A percentile compares a stretch with the other conserved stretches of the same genome.
Evolutionary conservation across 2,797 vertebrate species (phyloP).

Genomic region (Dromococcyx pavoninus): DNA sequence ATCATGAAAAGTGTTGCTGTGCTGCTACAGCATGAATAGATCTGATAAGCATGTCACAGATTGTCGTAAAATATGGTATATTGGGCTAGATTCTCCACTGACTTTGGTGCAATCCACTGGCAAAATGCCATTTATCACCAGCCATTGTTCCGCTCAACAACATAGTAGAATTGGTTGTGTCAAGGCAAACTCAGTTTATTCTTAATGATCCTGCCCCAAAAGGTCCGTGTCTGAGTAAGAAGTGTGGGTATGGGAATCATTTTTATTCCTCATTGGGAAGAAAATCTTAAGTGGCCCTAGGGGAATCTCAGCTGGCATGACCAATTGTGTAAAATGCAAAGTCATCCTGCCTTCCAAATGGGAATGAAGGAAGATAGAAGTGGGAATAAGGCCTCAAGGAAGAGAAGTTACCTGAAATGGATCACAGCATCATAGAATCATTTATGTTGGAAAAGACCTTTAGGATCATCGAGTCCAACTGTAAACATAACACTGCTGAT

Average conservation of each 20-base stretch:
- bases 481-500: no score
- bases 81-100: neutral
- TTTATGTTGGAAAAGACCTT: no score
- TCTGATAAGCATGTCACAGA: neutral
- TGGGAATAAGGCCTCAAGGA: neutral
- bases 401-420: neutral
- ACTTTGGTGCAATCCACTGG: neutral
- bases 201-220: neutral
- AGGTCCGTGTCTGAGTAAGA: neutral
- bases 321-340: neutral
- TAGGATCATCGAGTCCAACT: no score
- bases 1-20: neutral
- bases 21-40: neutral
- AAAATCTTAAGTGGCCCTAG: neutral
- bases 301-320: neutral
- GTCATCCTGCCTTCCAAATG: neutral
- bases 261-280: neutral
- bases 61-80: neutral
- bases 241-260: neutral
- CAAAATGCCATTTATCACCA: neutral
- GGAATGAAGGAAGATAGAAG: neutral
- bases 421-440: neutral
- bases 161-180: neutral
- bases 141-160: neutral
- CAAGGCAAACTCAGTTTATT: neutral